phyloP scores from a whole-genome alignment of 2,797 vertebrate species.

The Malurus leucopterus region DNA sequence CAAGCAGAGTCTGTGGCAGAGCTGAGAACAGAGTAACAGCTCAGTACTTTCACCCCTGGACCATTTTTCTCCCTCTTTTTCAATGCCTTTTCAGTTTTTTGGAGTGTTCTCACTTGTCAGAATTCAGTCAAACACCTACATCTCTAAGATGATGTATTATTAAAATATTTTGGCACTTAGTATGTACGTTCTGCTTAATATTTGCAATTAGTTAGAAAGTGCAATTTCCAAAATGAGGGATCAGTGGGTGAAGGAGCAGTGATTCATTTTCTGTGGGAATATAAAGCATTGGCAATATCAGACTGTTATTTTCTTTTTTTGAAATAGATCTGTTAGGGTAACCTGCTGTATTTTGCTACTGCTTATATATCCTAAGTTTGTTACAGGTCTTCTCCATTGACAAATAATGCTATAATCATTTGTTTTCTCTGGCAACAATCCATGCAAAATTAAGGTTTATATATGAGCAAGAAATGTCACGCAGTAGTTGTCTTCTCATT shows the following conservation, averaged over 20 bases:
- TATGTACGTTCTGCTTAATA: background rate
- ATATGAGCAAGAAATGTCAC: background rate
- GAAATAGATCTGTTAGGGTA: background rate
- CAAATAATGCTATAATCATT: background rate
- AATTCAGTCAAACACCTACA: background rate
- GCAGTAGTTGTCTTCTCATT: background rate
- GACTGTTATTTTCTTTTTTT: background rate
- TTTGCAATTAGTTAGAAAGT: background rate
- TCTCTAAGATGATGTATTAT: background rate
- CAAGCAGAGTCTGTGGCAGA: background rate
- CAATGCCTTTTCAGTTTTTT: background rate
- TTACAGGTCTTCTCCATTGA: background rate
- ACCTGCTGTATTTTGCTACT: background rate
- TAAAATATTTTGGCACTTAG: conserved; percentile 10
- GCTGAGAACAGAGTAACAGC: background rate
- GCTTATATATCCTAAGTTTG: background rate
- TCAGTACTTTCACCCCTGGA: background rate
- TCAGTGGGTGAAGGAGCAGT: background rate
- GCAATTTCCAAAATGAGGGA: background rate
- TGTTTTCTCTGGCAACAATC: background rate
- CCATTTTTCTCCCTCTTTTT: background rate
- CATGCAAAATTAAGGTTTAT: background rate
- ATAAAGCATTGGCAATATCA: background rate
- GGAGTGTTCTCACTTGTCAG: background rate
- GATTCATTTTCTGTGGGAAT: background rate